Percentiles rank a stretch among this genome's conserved stretches.
These are phyloP conservation scores for Epinotia nisella DNA, from an alignment of 2,888 invertebrate genomes.

Conservation along the genomic window DNA sequence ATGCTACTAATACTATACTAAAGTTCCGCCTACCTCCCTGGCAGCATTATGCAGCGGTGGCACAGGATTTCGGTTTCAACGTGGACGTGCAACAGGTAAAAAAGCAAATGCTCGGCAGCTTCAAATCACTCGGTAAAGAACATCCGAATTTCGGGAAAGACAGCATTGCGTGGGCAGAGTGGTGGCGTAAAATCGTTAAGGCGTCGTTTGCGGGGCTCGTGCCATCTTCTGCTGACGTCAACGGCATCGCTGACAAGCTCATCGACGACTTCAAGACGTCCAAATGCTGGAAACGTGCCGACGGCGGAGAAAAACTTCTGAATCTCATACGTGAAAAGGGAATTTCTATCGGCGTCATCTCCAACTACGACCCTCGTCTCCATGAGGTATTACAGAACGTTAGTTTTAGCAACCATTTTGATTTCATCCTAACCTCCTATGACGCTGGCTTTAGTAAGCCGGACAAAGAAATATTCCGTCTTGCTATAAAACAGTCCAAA, in stretches of 20 bases:
- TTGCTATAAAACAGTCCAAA: constrained; percentile 82
- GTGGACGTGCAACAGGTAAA: constrained; percentile 82
- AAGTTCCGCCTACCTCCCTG: constrained; percentile 89
- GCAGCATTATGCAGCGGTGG: constrained; percentile 89
- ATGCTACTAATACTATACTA: constrained; percentile 93
- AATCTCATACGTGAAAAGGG: constrained; percentile 80
- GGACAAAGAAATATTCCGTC: constrained; percentile 87
- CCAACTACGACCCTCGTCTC: constrained; percentile 95
- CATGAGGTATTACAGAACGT: constrained; percentile 87
- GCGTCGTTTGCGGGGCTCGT: constrained; percentile 86
- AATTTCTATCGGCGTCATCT: constrained; percentile 89
- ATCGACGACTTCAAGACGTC: constrained; percentile 89
- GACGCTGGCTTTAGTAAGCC: constrained; percentile 91
- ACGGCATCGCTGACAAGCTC: constrained; percentile 83
- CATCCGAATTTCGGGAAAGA: constrained; percentile 93
- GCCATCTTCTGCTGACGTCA: constrained; percentile 56
- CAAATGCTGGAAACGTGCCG: constrained; percentile 88
- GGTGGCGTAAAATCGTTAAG: constrained; percentile 91
- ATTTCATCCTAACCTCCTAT: constrained; percentile 93
- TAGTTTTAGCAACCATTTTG: constrained; percentile 88
- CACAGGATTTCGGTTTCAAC: constrained; percentile 87
- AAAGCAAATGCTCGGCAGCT: constrained; percentile 87
- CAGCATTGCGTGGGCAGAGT: constrained; percentile 89
- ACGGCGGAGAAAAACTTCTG: constrained; percentile 87
- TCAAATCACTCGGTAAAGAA: constrained; percentile 85